These are phyloP conservation scores for Aleiodes sp. DNA, from an alignment of 1,140 invertebrate genomes.

Conservation along the genomic window DNA sequence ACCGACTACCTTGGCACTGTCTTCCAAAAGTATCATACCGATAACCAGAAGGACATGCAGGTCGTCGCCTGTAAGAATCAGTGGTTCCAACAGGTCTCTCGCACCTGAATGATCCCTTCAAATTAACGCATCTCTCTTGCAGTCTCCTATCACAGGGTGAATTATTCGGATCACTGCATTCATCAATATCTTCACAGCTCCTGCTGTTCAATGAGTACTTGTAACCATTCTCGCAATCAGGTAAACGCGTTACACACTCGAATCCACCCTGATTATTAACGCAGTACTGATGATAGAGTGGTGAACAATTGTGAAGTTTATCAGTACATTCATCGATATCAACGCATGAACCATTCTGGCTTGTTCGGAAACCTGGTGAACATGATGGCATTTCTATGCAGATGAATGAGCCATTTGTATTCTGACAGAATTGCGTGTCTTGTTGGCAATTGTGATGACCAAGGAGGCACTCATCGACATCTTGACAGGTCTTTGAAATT, in stretches of 20 bases:
- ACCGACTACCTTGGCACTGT: slow-evolving; percentile 81
- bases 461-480: slow-evolving; percentile 85
- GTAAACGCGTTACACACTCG: slow-evolving; percentile 58
- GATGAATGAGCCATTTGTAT: slow-evolving; percentile 52
- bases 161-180: slow-evolving; percentile 65
- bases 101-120: slow-evolving; percentile 70
- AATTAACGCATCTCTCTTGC: slow-evolving; percentile 68
- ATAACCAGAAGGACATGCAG: slow-evolving; percentile 84
- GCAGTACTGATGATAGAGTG: slow-evolving; percentile 61
- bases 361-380: slow-evolving; percentile 44
- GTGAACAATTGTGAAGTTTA: slow-evolving; percentile 49
- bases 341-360: slow-evolving; percentile 60
- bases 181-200: slow-evolving; percentile 72
- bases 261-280: slow-evolving; percentile 68
- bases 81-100: slow-evolving; percentile 57
- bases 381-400: slow-evolving; percentile 48
- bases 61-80: slow-evolving; percentile 41
- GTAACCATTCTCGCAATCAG: slow-evolving; percentile 55
- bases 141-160: slow-evolving; percentile 57
- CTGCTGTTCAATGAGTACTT: slow-evolving; percentile 50
- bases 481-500: slow-evolving; percentile 77
- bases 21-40: slow-evolving; percentile 72
- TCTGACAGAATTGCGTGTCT: slow-evolving; percentile 47
- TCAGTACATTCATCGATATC: slow-evolving; percentile 68
- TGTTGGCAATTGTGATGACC: slow-evolving; percentile 54